Conservation (phyloP, 1,140 invertebrate genomes). For the Drosophila pandora region DNA sequence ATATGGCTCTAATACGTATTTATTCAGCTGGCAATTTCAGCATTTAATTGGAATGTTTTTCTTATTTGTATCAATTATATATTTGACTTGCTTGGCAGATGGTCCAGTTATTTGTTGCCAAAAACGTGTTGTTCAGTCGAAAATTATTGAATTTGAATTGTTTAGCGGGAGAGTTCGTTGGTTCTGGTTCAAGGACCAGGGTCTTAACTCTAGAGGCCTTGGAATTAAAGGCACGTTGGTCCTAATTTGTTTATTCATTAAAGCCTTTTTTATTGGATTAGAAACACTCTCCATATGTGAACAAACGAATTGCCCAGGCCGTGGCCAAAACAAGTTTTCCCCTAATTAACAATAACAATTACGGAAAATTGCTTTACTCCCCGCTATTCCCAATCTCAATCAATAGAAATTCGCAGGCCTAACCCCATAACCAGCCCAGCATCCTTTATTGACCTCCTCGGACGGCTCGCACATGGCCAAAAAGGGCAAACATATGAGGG, state of each 20-base stretch:
- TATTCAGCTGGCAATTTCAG: slow-evolving; percentile 27
- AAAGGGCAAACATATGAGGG: slow-evolving; percentile 44
- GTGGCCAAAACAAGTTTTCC: not conserved
- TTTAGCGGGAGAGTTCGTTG: not conserved
- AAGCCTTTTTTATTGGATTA: not conserved
- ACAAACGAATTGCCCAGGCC: not conserved
- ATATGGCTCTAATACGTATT: slow-evolving; percentile 38
- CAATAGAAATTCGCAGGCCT: slow-evolving; percentile 27
- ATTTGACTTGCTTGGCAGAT: slow-evolving; percentile 32
- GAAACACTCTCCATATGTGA: no score
- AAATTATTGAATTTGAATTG: slow-evolving; percentile 8
- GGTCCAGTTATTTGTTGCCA: slow-evolving; percentile 20
- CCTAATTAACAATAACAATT: slow-evolving; percentile 47
- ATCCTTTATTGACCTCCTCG: slow-evolving; percentile 44
- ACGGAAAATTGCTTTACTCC: slow-evolving; percentile 15
- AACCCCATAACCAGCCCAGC: slow-evolving; percentile 17
- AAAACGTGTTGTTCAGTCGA: slow-evolving; percentile 31
- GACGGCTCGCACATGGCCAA: slow-evolving; percentile 29
- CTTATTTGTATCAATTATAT: slow-evolving; percentile 29
- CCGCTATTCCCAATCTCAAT: slow-evolving; percentile 15
- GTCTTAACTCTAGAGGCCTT: not conserved
- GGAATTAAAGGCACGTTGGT: not conserved
- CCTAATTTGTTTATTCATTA: not conserved
- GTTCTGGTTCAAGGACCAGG: slow-evolving; percentile 13
- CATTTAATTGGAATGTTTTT: slow-evolving; percentile 26